These are phyloP conservation scores for Chloroceryle amazona DNA, from an alignment of 2,797 vertebrate genomes.

Conservation along the genomic window DNA sequence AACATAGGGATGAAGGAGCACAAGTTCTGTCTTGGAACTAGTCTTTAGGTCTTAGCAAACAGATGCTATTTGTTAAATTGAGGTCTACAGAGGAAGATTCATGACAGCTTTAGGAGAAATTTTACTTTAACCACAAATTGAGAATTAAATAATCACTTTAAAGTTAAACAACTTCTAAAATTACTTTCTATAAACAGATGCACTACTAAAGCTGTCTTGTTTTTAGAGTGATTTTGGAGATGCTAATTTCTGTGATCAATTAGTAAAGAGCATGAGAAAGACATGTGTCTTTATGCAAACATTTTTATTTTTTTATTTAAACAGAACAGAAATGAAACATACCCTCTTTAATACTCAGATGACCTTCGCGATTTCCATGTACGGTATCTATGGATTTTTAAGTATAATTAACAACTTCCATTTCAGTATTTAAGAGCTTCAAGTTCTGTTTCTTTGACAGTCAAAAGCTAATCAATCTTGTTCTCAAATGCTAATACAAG, in stretches of 20 bases:
- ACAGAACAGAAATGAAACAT: slow-evolving; percentile 52
- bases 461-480: slow-evolving; percentile 81
- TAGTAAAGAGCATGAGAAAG: slow-evolving; percentile 27
- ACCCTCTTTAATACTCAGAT: slow-evolving; percentile 46
- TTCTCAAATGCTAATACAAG: slow-evolving; percentile 81
- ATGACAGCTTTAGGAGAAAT: background rate
- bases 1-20: background rate
- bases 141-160: slow-evolving; percentile 53
- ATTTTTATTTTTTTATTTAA: slow-evolving; percentile 53
- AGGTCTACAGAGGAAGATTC: background rate
- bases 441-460: slow-evolving; percentile 77
- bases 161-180: slow-evolving; percentile 72
- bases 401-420: slow-evolving; percentile 79
- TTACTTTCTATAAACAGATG: slow-evolving; percentile 66
- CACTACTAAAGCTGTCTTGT: slow-evolving; percentile 43
- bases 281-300: slow-evolving; percentile 37
- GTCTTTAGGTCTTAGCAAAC: background rate
- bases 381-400: slow-evolving; percentile 73
- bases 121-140: slow-evolving; percentile 43
- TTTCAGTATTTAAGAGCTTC: slow-evolving; percentile 73
- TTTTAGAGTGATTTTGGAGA: slow-evolving; percentile 53
- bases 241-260: slow-evolving; percentile 40
- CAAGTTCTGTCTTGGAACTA: background rate
- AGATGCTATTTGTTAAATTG: background rate
- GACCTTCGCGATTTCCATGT: slow-evolving; percentile 75